These are phyloP conservation scores for Coenonympha arcania DNA, from an alignment of 2,888 invertebrate species.

Conservation along the genomic window DNA sequence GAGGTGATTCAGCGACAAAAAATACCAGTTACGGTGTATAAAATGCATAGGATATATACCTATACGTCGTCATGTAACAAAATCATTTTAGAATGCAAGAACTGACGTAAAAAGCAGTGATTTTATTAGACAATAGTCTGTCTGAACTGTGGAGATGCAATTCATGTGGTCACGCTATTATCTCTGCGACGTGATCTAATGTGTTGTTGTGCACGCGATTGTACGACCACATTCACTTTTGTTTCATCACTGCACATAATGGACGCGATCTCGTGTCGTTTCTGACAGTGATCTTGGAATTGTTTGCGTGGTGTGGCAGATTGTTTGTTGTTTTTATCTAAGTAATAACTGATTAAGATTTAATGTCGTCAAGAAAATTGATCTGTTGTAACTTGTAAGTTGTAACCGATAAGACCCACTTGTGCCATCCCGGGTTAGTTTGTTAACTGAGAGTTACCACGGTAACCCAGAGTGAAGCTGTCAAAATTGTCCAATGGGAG, in stretches of 20 bases:
- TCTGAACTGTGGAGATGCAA: not conserved
- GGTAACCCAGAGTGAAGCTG: too few species aligned
- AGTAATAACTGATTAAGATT: not conserved
- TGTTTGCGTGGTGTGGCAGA: not conserved
- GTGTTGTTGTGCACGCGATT: conserved; percentile 21
- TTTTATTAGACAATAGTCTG: not conserved
- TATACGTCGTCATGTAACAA: too few species aligned
- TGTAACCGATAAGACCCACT: too few species aligned
- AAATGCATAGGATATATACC: too few species aligned
- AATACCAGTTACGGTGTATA: too few species aligned
- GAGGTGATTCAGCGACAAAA: too few species aligned
- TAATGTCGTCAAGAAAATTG: too few species aligned
- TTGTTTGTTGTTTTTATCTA: not conserved
- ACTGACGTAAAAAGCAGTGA: not conserved
- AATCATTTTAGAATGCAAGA: too few species aligned
- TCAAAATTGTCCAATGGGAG: too few species aligned
- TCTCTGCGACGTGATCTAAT: conserved; percentile 13
- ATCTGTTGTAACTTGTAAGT: too few species aligned
- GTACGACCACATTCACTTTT: conserved; percentile 12
- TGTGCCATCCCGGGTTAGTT: too few species aligned
- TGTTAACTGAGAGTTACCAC: too few species aligned
- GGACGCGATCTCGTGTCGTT: not conserved
- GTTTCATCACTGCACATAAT: conserved; percentile 3
- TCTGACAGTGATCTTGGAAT: conserved; percentile 12
- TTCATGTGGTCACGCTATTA: not conserved